Conservation (phyloP, 2,113 vertebrate species). For the Campylomormyrus tamandua region DNA sequence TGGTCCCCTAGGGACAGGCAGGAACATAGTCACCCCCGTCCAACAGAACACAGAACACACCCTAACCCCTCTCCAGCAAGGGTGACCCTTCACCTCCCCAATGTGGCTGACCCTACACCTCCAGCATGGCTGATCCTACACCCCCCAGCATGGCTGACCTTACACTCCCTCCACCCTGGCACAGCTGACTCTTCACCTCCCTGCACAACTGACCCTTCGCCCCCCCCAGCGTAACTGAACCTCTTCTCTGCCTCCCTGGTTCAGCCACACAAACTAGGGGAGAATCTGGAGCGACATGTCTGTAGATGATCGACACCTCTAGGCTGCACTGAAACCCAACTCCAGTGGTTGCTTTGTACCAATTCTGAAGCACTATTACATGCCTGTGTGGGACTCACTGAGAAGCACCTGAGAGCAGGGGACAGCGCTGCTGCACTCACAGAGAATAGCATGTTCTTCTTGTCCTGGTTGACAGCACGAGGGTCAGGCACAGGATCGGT, state of each 20-base stretch:
- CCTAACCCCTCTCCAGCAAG: neutral
- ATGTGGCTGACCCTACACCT: too few species aligned
- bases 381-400: neutral
- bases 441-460: slow-evolving; percentile 72
- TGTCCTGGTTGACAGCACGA: slow-evolving; percentile 68
- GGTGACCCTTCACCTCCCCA: neutral
- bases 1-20: slow-evolving; percentile 53
- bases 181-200: too few species aligned
- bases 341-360: neutral
- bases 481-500: slow-evolving; percentile 68
- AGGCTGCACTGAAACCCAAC: neutral
- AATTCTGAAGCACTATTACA: neutral
- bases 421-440: slow-evolving; percentile 41
- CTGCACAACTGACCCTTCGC: too few species aligned
- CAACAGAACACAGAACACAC: too few species aligned
- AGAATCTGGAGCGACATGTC: neutral
- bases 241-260: neutral
- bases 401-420: neutral
- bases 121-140: too few species aligned
- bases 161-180: too few species aligned
- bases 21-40: neutral
- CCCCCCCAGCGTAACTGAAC: neutral
- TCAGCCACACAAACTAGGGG: neutral
- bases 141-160: too few species aligned
- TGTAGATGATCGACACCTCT: neutral